Conservation (phyloP, 2,888 invertebrate species). For the Agrotis segetum region DNA sequence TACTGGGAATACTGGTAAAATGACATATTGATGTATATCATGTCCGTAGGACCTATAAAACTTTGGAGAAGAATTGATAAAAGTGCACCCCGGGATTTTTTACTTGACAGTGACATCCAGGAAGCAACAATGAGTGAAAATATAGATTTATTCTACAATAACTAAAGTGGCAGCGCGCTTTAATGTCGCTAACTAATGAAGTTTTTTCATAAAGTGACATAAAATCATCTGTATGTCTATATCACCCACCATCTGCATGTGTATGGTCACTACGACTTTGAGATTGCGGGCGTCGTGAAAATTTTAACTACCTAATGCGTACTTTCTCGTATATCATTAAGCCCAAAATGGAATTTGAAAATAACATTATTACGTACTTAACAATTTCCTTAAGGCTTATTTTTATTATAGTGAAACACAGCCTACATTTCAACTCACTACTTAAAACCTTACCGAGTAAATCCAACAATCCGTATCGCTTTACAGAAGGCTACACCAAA, state of each 20-base stretch:
- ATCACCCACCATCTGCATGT: no score
- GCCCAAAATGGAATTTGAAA: no score
- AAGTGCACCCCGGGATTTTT: background rate
- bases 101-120: background rate
- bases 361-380: no score
- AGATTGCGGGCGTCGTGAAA: background rate
- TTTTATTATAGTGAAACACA: no score
- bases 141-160: no score
- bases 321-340: no score
- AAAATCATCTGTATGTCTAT: background rate
- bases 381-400: no score
- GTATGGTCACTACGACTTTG: no score
- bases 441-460: slow-evolving; percentile 35
- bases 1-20: slow-evolving; percentile 45
- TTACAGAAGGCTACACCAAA: slow-evolving; percentile 44
- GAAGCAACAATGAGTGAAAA: background rate
- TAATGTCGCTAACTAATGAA: background rate
- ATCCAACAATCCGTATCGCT: slow-evolving; percentile 37
- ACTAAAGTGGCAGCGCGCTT: no score
- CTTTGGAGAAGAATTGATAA: slow-evolving; percentile 1
- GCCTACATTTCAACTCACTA: background rate
- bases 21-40: slow-evolving; percentile 47
- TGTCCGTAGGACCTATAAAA: background rate
- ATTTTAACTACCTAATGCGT: no score
- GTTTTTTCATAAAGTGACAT: background rate